Base-by-base conservation (phyloP, 1,140 invertebrate species). In the Cylas formicarius region DNA sequence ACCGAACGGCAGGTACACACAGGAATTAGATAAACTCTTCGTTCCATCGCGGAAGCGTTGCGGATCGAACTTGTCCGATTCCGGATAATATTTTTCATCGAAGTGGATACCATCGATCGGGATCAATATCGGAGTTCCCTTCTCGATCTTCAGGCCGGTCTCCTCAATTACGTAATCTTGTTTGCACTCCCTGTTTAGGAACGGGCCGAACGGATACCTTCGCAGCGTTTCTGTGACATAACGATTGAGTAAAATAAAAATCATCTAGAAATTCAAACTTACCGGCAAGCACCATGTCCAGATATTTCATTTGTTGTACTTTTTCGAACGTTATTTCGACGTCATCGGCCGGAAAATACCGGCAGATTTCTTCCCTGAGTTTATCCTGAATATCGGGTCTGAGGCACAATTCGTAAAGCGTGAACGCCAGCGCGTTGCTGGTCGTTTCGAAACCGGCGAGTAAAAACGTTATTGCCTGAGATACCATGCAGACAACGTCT, bases 371-470 rank as follows among this genome's bases (percentile, higher is more conserved):
- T 3, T 58, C 23, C 8, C 57, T 45, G 2, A 69, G 45, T 40
- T 52, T 60, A 17, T 65, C 51, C 50, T 73, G 70, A 23, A 68
- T 57, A 10, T 75, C 71, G 7, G 66, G 71, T 59, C 76, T 57
- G 10, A 75, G 63, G 1, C 84, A 76, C 31, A 90, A 56, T 53
- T 81, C 76, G 50, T 82, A 77, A 0, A 84, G 57, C 6, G 73
- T 68, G 55, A 80, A 81, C 0, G 75, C 66, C 39, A 90, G 73
- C 1, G 78, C 71, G 4, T 76, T 78, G 1, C 82, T 80, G 0
- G 83, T 83, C 0, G 87, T 89, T 60, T 90, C 85, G 39, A 81
- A 84, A 4, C 84, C 82, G 27, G 84, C 84, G 1, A 76, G 64
- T 36, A 85, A 81, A 55, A 86, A 86, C 0, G 79, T 70, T 9